Evolutionary conservation across 2,797 vertebrate species (phyloP), one percentile per base, ranked within the genome.

Genomic region (Pseudotriccus pelzelni): DNA sequence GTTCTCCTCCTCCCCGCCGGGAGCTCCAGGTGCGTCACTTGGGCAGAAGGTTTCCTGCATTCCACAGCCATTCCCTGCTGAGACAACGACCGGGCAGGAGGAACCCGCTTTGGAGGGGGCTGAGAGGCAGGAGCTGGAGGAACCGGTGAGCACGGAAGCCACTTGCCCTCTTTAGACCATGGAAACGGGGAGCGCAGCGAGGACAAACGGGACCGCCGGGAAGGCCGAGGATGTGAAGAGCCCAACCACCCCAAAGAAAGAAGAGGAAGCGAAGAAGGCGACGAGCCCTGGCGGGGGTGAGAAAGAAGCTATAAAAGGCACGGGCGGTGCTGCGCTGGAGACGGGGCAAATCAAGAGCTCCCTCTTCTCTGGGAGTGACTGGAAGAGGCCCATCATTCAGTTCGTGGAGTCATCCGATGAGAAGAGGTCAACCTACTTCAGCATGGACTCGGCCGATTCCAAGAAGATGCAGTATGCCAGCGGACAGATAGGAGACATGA

Each of bases 311-410:
- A 83, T 94, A 89, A 97, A 97, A 89, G 91, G 88, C 68, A 91
- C 86, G 44, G 84, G 96, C 8, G 30, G 93, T 3, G 30, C 94
- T 52, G 70, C 89, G 32, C 76, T 96, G 95, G 98, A 98, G 89
- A 82, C 96, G 0, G 97, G 94, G 28, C 97, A 98, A 77, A 97
- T 98, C 39, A 98, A 97, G 91, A 96, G 96, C 46, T 87, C 97
- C 21, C 91, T 98, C 27, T 98, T 98, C 89, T 95, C 96, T 3
- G 96, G 97, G n/a, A 94, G 85, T 4, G 98, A 98, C 88, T 98
- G 98, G 98, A 97, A 98, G 79, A 95, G 98, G 74, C 98, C 98
- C 58, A 97, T 98, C 87, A 98, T 98, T 72, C 98, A 98, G 91
- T 98, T 98, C 39, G 97, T 98, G 46, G 98, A 98, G 74, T 98